Base-by-base conservation (phyloP, 2,888 invertebrate genomes). In the Heteropelma amictum region DNA sequence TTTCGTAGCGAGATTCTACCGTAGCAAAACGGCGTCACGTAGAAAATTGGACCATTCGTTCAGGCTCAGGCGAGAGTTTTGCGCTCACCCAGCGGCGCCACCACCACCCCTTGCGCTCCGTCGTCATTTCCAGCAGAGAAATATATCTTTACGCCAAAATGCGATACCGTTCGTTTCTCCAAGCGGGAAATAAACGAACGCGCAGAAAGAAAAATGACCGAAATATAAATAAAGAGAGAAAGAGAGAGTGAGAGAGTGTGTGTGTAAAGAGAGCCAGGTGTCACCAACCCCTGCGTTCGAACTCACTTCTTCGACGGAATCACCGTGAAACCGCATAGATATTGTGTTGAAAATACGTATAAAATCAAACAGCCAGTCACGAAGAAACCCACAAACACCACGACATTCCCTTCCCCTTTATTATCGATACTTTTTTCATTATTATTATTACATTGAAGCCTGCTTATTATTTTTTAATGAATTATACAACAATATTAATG, bases 21-120 rank as follows among this genome's bases (percentile, higher is more conserved):
- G 63, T 64, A 73, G 72, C 68, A 72, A 64, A 79, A 71, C 73
- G 77, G 78, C 72, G 79, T 79, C 79, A 79, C 79, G 79, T 79
- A 79, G 77, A 78, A 79, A 78, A 79, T 78, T 79, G 79, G 77
- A 78, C 78, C 72, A 79, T 79, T 78, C 77, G 79, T 79, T 67
- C 45, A 42, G 60, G 51, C 63, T 68, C 49, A 67, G 47, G 35
- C 14, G 45, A 58, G 60, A 67, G 54, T 68, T 68, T 68, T 38
- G 45, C 73, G 63, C 54, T 40, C 35, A 28, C 33, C 42, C 63
- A 10, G 30, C 38, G 47, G 23, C 60, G 56, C 63, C 21, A 23
- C 38, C 63, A 35, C 38, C 56, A 21, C 51, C 60, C 40, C 54
- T 28, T 28, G 54, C 33, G 54, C 53, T 26, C 56, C 60, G 26